Evolutionary conservation across 2,888 invertebrate genomes (phyloP).

Genomic region (Nymphalis urticae): DNA sequence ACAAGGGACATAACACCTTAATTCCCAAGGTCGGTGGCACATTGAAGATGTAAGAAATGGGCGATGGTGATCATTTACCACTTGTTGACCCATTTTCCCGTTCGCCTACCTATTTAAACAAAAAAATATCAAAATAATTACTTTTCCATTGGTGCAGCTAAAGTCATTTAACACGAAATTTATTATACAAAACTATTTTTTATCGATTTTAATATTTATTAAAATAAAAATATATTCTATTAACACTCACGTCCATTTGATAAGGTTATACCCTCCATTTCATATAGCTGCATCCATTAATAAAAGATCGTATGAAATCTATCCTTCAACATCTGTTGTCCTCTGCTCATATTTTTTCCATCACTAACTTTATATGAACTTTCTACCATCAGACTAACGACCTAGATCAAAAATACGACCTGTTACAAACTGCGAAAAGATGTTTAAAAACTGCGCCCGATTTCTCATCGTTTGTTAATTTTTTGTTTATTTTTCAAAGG

Average conservation of each 20-base stretch:
- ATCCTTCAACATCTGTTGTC: slow-evolving; percentile 26
- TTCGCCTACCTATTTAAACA: no score
- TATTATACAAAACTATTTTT: no score
- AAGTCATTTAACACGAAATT: no score
- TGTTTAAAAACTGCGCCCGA: slow-evolving; percentile 24
- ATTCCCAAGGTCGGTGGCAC: no score
- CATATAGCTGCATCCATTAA: neutral
- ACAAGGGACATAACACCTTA: no score
- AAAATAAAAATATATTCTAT: neutral
- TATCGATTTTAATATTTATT: no score
- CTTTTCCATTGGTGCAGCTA: no score
- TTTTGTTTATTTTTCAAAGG: neutral
- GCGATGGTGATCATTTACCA: no score
- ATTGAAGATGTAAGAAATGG: no score
- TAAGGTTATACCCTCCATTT: neutral
- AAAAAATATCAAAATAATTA: no score
- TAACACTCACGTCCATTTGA: neutral
- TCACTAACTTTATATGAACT: slow-evolving; percentile 24
- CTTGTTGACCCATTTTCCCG: no score
- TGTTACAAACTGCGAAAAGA: slow-evolving; percentile 30
- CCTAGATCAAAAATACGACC: slow-evolving; percentile 29
- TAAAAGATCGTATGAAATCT: slow-evolving; percentile 5
- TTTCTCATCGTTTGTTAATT: slow-evolving; percentile 27
- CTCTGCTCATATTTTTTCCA: slow-evolving; percentile 30
- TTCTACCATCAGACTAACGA: slow-evolving; percentile 32